Evolutionary conservation across 2,113 vertebrate species (phyloP), one percentile per base, ranked within the genome.

Genomic region (Passer montanus): DNA sequence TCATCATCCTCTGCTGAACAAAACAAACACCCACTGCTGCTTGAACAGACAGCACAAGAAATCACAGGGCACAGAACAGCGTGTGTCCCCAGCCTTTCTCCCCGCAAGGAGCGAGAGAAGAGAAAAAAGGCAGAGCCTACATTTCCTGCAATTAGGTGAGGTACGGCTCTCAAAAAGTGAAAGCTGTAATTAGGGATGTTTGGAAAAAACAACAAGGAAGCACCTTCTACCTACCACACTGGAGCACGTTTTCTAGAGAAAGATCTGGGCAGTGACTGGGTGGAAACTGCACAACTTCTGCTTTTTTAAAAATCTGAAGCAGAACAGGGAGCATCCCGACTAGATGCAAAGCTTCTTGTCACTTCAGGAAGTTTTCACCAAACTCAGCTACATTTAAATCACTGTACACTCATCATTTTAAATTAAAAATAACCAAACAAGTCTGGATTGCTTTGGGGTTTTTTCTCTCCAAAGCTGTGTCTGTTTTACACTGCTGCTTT

Each of bases 101-200:
- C 37, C 28, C 23, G 52, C 62, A 73, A 56, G 63, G 93, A 82
- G 35, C 17, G 70, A 55, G 47, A 50, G 47, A 67, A 94, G 80
- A 86, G 39, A 85, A 80, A 83, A 83, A 81, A 78, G 87, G 50
- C 64, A 91, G 88, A 88, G 76, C 58, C 56, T 33, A n/a, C 63
- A 35, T 37, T 88, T 93, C 87, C 84, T 94, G 88, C 91, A 95
- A 88, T 96, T 94, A 95, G 84, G 74, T 90, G 89, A 97, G 89
- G 82, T 87, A 96, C 26, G 46, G 37, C 55, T 95, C 58, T 94
- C 56, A 88, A 86, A 93, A 95, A 87, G 0, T 78, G 84, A 93
- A 90, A 97, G 93, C 60, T 93, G 7, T 79, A 92, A 95, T 96
- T 96, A 97, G 47, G 49, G 62, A 76, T 82, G 92, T 89, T 96